Conservation (phyloP, 2,888 invertebrate genomes). For the Idaea aversata region DNA sequence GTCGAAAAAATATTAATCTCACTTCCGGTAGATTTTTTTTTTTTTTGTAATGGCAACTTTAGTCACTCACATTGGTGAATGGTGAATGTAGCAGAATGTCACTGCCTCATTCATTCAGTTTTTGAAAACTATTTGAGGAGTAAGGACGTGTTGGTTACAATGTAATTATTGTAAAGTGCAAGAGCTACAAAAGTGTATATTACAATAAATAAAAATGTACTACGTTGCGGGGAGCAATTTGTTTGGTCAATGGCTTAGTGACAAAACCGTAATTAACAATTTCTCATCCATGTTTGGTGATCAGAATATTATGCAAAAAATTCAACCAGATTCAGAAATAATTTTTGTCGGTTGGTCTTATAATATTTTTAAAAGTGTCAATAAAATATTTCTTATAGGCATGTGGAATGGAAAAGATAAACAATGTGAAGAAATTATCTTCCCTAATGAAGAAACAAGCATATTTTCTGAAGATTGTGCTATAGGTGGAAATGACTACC, state of each 20-base stretch:
- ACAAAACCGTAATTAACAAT: slow-evolving; percentile 37
- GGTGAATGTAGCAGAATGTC: too few relatives aligned
- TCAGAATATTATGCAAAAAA: neutral
- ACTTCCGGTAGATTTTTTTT: neutral
- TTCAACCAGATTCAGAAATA: slow-evolving; percentile 33
- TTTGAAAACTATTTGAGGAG: neutral
- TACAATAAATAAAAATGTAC: slow-evolving; percentile 36
- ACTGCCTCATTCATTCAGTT: too few relatives aligned
- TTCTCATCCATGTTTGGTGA: slow-evolving; percentile 27
- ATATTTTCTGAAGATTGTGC: slow-evolving; percentile 28
- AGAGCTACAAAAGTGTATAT: slow-evolving; percentile 20
- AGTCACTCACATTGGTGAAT: too few relatives aligned
- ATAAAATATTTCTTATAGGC: slow-evolving; percentile 54
- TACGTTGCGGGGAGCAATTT: slow-evolving; percentile 62
- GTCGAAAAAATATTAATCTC: neutral
- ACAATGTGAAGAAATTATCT: slow-evolving; percentile 39
- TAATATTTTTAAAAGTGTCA: slow-evolving; percentile 51
- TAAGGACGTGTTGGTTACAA: neutral
- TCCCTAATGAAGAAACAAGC: slow-evolving; percentile 40
- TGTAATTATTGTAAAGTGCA: neutral
- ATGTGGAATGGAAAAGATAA: slow-evolving; percentile 49
- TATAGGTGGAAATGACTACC: slow-evolving; percentile 59
- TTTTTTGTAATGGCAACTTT: neutral
- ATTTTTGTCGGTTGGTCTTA: slow-evolving; percentile 63
- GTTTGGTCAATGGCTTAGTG: slow-evolving; percentile 65